phyloP scores from a whole-genome alignment of 2,888 invertebrate genomes.

The Cephus pygmeus region DNA sequence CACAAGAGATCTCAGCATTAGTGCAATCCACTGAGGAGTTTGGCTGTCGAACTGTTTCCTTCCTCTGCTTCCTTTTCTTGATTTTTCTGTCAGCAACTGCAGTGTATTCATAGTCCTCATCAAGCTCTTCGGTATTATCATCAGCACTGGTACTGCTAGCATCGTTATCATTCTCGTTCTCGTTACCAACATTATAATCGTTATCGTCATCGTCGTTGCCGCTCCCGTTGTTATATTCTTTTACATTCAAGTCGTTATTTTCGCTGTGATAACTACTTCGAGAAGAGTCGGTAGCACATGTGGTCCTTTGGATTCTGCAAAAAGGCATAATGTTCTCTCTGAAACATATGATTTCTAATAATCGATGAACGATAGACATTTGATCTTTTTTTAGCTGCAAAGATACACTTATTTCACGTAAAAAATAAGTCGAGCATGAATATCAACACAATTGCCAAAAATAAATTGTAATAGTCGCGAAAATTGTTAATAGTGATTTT shows the following conservation, averaged over 20 bases:
- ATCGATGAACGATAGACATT: neutral
- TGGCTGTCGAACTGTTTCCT: neutral
- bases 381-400: neutral
- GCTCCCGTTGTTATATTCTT: constrained; percentile 4
- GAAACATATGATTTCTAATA: neutral
- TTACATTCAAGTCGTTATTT: neutral
- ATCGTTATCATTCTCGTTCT: constrained; percentile 11
- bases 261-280: neutral
- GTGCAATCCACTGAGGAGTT: neutral
- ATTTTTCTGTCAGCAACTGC: neutral
- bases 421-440: too few species aligned
- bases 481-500: too few species aligned
- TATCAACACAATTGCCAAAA: too few species aligned
- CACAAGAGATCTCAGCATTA: neutral
- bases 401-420: too few species aligned
- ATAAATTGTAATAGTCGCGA: too few species aligned
- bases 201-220: constrained; percentile 40
- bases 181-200: constrained; percentile 36
- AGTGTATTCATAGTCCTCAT: neutral
- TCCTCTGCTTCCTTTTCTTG: neutral
- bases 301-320: neutral
- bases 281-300: neutral
- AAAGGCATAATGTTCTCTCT: neutral
- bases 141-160: constrained; percentile 19
- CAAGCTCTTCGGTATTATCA: constrained; percentile 21